phyloP scores from a whole-genome alignment of 1,140 invertebrate species.

The Megalonaias nervosa region DNA sequence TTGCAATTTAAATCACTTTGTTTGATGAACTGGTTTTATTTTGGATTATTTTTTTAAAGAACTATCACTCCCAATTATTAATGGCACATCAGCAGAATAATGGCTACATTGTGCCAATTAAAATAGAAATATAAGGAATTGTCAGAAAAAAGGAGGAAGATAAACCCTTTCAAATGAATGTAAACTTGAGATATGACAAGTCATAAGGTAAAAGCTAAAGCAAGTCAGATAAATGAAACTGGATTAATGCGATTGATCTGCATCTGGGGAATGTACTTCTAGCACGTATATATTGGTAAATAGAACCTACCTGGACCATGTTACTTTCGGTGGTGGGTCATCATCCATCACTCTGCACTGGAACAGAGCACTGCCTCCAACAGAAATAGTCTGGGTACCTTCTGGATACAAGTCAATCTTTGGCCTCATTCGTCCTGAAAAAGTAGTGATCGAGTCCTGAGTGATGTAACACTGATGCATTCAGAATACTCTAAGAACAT shows the following conservation, averaged over 20 bases:
- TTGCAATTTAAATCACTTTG: too few species aligned
- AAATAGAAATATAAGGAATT: too few species aligned
- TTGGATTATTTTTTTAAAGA: too few species aligned
- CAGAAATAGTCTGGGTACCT: constrained; percentile 75
- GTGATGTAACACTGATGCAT: background rate
- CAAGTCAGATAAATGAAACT: too few species aligned
- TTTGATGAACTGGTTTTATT: too few species aligned
- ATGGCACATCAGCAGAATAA: too few species aligned
- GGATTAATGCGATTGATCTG: background rate
- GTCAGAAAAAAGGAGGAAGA: too few species aligned
- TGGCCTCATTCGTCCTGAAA: constrained; percentile 85
- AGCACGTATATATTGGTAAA: background rate
- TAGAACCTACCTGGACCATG: constrained; percentile 77
- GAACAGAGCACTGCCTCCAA: constrained; percentile 81
- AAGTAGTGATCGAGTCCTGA: constrained; percentile 42
- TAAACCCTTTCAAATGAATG: too few species aligned
- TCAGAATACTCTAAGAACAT: background rate
- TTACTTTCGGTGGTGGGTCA: constrained; percentile 82
- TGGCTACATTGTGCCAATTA: too few species aligned
- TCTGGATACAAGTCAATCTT: constrained; percentile 84
- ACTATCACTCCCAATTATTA: too few species aligned
- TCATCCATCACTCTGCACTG: constrained; percentile 85
- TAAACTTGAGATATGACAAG: too few species aligned
- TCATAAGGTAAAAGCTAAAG: too few species aligned
- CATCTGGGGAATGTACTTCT: background rate